A percentile compares a stretch with the other conserved stretches of the same genome.
Conservation (phyloP, 2,888 invertebrate genomes). For the Lycaena phlaeas region DNA sequence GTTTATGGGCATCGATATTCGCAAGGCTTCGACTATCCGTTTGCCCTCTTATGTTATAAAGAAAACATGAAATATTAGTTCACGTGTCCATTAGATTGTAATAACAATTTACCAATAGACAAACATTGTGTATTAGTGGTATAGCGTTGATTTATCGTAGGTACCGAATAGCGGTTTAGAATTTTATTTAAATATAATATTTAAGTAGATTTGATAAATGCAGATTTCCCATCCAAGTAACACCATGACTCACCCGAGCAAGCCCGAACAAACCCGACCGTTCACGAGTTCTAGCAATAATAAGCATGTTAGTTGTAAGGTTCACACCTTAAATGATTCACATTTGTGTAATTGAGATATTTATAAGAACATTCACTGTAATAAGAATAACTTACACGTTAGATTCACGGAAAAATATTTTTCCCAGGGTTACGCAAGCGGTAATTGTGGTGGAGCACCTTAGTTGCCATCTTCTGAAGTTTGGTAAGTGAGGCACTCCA, state of each 20-base stretch:
- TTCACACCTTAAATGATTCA: slow-evolving; percentile 45
- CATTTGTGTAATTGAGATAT: slow-evolving; percentile 38
- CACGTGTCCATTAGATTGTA: neutral
- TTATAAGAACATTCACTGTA: slow-evolving; percentile 60
- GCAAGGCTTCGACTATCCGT: too few relatives aligned
- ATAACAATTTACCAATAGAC: slow-evolving; percentile 28
- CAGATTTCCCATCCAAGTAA: slow-evolving; percentile 35
- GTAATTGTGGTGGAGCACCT: slow-evolving; percentile 73
- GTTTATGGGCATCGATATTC: too few relatives aligned
- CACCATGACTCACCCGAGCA: slow-evolving; percentile 31
- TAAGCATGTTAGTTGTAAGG: slow-evolving; percentile 59
- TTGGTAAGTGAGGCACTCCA: slow-evolving; percentile 74
- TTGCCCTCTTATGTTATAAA: too few relatives aligned
- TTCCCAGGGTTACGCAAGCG: slow-evolving; percentile 74
- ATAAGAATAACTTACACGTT: slow-evolving; percentile 68
- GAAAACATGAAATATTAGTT: neutral
- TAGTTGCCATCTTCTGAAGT: slow-evolving; percentile 72
- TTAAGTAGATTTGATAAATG: slow-evolving; percentile 42
- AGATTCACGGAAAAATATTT: slow-evolving; percentile 74
- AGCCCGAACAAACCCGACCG: slow-evolving; percentile 35
- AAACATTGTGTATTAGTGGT: slow-evolving; percentile 47
- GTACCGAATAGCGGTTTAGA: slow-evolving; percentile 60
- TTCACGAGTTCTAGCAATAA: slow-evolving; percentile 37
- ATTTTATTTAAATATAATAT: slow-evolving; percentile 37
- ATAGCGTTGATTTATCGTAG: slow-evolving; percentile 45